Conservation (phyloP, 2,113 vertebrate genomes). For the Sardina pilchardus region DNA sequence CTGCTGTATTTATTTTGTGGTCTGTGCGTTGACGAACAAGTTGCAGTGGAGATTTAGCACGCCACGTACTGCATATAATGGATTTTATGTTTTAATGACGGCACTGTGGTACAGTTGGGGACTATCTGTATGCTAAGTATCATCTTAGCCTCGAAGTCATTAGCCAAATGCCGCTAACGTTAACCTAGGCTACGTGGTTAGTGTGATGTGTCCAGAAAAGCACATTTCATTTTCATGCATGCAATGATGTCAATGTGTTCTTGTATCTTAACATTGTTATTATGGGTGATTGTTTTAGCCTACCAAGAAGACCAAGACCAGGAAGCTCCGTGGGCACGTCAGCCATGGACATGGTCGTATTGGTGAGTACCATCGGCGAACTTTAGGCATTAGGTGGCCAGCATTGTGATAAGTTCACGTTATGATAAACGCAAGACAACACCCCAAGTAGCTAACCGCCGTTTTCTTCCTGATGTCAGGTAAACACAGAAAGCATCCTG, state of each 20-base stretch:
- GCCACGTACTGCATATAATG: background rate
- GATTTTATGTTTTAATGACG: background rate
- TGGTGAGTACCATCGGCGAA: slow-evolving; percentile 61
- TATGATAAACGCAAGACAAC: background rate
- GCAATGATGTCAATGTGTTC: background rate
- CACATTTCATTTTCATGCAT: background rate
- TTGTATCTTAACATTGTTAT: background rate
- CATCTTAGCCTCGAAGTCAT: background rate
- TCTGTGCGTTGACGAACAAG: background rate
- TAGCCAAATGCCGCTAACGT: background rate
- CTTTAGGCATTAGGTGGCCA: background rate
- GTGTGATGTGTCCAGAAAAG: background rate
- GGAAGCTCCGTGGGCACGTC: slow-evolving; percentile 87
- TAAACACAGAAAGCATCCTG: slow-evolving; percentile 91
- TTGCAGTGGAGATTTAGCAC: background rate
- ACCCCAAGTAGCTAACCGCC: background rate
- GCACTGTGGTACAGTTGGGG: background rate
- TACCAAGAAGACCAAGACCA: slow-evolving; percentile 83
- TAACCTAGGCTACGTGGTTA: too few relatives aligned
- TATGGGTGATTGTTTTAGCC: slow-evolving; percentile 66
- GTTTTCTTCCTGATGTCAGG: slow-evolving; percentile 60
- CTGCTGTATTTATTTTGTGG: background rate
- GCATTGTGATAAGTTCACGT: background rate
- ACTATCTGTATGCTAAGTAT: background rate
- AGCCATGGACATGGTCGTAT: slow-evolving; percentile 88